Percentiles rank a stretch among this genome's conserved stretches.
These are phyloP conservation scores for Pampus argenteus DNA, from an alignment of 2,797 vertebrate species.

Conservation along the genomic window DNA sequence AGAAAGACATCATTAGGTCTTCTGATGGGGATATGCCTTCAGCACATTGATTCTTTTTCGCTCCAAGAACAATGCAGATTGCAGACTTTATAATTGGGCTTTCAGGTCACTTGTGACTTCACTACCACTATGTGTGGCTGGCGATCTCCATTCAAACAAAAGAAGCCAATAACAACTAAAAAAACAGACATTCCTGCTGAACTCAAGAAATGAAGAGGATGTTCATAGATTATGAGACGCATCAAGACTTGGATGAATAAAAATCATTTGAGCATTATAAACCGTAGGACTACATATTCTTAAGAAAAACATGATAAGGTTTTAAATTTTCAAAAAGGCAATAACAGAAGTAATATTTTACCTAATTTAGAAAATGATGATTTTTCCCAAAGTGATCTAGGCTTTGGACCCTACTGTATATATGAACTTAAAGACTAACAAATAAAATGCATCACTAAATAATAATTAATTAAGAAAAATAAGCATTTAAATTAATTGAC, in stretches of 20 bases:
- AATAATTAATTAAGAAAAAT: too few species aligned
- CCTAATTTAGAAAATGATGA: neutral
- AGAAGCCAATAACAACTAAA: constrained; percentile 73
- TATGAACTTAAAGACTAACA: too few species aligned
- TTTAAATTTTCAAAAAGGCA: constrained; percentile 1
- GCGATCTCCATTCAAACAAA: constrained; percentile 78
- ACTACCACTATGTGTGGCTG: constrained; percentile 76
- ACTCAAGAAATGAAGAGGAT: constrained; percentile 59
- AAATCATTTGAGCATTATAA: constrained; percentile 50
- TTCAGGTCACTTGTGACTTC: constrained; percentile 86
- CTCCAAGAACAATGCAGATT: constrained; percentile 90
- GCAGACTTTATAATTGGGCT: constrained; percentile 89
- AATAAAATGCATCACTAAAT: too few species aligned
- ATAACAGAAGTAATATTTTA: constrained; percentile 5
- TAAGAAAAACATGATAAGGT: constrained; percentile 17
- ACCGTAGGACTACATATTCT: constrained; percentile 3
- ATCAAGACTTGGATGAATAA: constrained; percentile 50
- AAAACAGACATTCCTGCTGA: constrained; percentile 72
- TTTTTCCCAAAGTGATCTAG: too few species aligned
- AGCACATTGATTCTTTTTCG: constrained; percentile 88
- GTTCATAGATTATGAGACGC: constrained; percentile 69
- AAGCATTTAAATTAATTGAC: too few species aligned
- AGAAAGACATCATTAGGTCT: constrained; percentile 91
- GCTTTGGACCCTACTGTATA: too few species aligned
- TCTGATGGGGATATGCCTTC: constrained; percentile 90